Evolutionary conservation across 2,797 vertebrate genomes (phyloP), one percentile per base, ranked within the genome.

Genomic region (Harpagifer antarcticus): DNA sequence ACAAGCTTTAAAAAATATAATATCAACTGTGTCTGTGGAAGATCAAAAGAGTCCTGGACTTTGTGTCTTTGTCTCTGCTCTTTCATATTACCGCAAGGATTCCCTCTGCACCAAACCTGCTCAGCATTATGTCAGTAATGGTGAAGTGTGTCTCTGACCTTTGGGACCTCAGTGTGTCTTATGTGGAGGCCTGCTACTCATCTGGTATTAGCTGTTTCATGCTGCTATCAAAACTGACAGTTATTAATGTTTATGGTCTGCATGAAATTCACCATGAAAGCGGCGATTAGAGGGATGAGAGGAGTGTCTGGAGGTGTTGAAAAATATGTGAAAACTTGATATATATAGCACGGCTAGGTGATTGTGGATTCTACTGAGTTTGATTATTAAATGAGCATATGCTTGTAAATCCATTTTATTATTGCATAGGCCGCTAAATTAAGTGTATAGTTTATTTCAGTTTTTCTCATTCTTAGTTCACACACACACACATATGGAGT

Each of bases 141-240:
- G 57, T 87, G 76, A 81, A 71, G 63, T 76, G 67, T 84, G 63
- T 82, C 67, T 88, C 68, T 86, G 83, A 90, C 72, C 74, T 83
- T 49, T 65, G 17, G 23, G 67, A 75, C 69, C 69, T 86, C 13
- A 3, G 15, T 65, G 66, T 74, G 42, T 80, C 72, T 61, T 79
- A 70, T 60, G 48, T 5, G 31, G 44, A 84, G 79, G 74, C 65
- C 78, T 86, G 79, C 73, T 74, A 56, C 78, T 89, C 81, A 85
- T 84, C 80, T 81, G 82, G 23, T 72, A 67, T 75, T 69, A 5
- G 53, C 73, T 57, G 57, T 72, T 81, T 83, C 81, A 78, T 82
- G 72, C 45, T 47, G 54, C 12, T 61, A 80, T 74, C 52, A 72
- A 9, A 64, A 72, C 67, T 81, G 81, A 85, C 73, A 84, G 79